Evolutionary conservation across 2,797 vertebrate species (phyloP), one percentile per base, ranked within the genome.

Genomic region (Syngnathus rostellatus): DNA sequence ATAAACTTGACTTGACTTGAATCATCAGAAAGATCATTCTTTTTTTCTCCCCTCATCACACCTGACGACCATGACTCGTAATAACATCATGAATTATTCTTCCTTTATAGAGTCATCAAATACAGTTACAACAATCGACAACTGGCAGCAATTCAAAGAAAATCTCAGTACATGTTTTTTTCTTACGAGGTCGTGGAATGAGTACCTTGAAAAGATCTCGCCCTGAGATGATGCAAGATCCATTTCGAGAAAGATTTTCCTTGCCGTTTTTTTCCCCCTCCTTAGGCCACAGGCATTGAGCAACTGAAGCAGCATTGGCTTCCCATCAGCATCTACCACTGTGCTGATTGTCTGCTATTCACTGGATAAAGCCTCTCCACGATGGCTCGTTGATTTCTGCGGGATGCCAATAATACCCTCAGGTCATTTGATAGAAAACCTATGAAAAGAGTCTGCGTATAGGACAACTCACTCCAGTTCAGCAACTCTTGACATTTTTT

Each of bases 301-400:
- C n/a, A 66, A 38, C 17, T 60, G 45, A 68, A 65, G 25, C 14
- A 57, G 54, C 23, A 38, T 58, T 31, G 1, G 59, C 60, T 38
- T 66, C 2, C 37, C 57, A 58, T 43, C 57, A 68, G 38, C 39
- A 48, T 62, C 59, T 7, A 61, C n/a, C 57, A 59, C 17, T 45
- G 45, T 45, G 21, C 63, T 62, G 53, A 65, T 41, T 71, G 65
- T 59, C 65, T 75, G 43, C 17, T 66, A 58, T 66, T 73, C 40
- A 65, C 59, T 64, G 60, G 62, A 67, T 71, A 46, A 38, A 54
- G 39, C 46, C 69, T 62, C 68, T 71, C 6, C 17, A 60, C 48
- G 48, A 70, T 45, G 72, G 67, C 71, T 65, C 67, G 38, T 60
- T 67, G 62, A 59, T 37, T 68, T 53, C 64, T 58, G 37, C 25